These are phyloP conservation scores for Scomber japonicus DNA, from an alignment of 2,113 vertebrate species.

Conservation along the genomic window DNA sequence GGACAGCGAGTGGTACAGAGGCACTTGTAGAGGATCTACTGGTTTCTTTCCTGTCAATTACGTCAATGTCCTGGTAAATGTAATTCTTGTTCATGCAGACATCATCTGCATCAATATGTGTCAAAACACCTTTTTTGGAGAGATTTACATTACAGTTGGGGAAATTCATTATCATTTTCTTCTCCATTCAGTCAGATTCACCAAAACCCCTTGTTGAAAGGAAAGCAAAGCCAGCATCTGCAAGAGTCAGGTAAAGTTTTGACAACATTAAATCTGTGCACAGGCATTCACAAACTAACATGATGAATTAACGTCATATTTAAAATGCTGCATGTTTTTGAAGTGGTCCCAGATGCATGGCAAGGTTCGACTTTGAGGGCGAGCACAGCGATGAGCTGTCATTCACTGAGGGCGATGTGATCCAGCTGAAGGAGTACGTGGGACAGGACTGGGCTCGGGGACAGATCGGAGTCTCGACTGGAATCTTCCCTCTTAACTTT, in stretches of 20 bases:
- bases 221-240: constrained; percentile 70
- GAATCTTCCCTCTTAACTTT: constrained; percentile 94
- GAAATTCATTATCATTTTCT: not conserved
- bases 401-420: constrained; percentile 93
- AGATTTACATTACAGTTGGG: not conserved
- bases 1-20: constrained; percentile 92
- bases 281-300: not conserved
- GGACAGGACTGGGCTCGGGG: constrained; percentile 94
- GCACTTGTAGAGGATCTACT: constrained; percentile 86
- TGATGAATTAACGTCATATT: not conserved
- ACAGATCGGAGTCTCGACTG: constrained; percentile 81
- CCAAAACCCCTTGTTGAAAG: constrained; percentile 79
- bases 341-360: constrained; percentile 91
- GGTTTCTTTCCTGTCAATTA: constrained; percentile 93
- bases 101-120: no score
- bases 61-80: constrained; percentile 89
- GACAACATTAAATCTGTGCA: not conserved
- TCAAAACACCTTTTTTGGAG: no score
- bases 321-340: constrained; percentile 4
- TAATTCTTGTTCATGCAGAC: not conserved
- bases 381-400: constrained; percentile 92
- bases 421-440: constrained; percentile 89
- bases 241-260: constrained; percentile 81
- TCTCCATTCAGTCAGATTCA: constrained; percentile 81
- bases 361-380: constrained; percentile 93